Percentiles rank a stretch among this genome's conserved stretches.
phyloP scores from a whole-genome alignment of 2,888 invertebrate species.

The Sinelater perroti region DNA sequence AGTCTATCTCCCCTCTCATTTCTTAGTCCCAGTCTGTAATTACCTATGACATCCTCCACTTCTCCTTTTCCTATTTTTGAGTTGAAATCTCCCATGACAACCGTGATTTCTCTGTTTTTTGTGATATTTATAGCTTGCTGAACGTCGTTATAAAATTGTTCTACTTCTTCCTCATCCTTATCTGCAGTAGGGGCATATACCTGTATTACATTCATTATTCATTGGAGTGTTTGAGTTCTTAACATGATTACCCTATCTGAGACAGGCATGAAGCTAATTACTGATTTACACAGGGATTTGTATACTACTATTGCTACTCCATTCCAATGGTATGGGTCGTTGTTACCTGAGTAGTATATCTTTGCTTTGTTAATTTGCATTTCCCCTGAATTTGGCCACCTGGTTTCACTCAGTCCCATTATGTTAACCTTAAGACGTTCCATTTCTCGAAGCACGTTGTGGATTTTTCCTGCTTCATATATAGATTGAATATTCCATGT shows the following conservation, averaged over 20 bases:
- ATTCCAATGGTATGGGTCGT: slow-evolving; percentile 14
- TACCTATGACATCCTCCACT: slow-evolving; percentile 4
- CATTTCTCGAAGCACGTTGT: slow-evolving; percentile 16
- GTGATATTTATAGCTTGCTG: slow-evolving; percentile 21
- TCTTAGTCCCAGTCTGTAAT: slow-evolving; percentile 12
- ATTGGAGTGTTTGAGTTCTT: not conserved
- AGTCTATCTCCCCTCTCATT: slow-evolving; percentile 17
- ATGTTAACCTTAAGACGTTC: slow-evolving; percentile 10
- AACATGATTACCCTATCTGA: slow-evolving; percentile 16
- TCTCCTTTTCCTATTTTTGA: slow-evolving; percentile 22
- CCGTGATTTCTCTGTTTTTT: slow-evolving; percentile 16
- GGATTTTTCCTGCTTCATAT: slow-evolving; percentile 7
- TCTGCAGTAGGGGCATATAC: slow-evolving; percentile 19
- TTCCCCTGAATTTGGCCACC: not conserved
- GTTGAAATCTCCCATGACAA: slow-evolving; percentile 25
- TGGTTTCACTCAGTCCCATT: slow-evolving; percentile 4
- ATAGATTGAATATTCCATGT: slow-evolving; percentile 6
- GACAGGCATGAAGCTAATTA: slow-evolving; percentile 8
- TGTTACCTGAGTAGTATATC: slow-evolving; percentile 27
- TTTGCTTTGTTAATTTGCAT: not conserved
- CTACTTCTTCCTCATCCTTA: not conserved
- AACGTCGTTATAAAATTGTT: slow-evolving; percentile 21
- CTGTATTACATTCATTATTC: slow-evolving; percentile 18
- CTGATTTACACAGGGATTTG: not conserved
- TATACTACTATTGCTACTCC: slow-evolving; percentile 14